phyloP scores from a whole-genome alignment of 2,113 vertebrate species.

The Lophotis ruficrista region DNA sequence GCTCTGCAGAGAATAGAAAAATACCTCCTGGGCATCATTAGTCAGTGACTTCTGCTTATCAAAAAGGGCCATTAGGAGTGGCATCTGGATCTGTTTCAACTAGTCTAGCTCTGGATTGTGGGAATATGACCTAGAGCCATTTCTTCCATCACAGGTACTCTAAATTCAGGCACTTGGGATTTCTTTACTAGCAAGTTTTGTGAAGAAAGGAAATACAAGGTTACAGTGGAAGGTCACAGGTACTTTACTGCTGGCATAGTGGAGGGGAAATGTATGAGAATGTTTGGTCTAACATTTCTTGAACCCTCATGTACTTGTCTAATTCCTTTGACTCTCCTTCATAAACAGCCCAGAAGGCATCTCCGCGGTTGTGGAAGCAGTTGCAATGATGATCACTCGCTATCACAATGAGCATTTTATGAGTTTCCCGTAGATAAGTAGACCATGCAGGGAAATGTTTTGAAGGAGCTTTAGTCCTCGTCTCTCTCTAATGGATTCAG shows the following conservation, averaged over 20 bases:
- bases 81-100: constrained; percentile 29
- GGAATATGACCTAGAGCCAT: constrained; percentile 27
- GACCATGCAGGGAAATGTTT: background rate
- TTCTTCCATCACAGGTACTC: background rate
- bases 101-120: constrained; percentile 13
- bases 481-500: background rate
- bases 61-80: constrained; percentile 18
- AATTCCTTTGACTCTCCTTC: background rate
- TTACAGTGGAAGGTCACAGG: background rate
- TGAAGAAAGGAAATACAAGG: background rate
- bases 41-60: constrained; percentile 35
- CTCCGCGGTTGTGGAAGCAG: fast-evolving
- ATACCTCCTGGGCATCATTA: constrained; percentile 20
- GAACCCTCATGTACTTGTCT: background rate
- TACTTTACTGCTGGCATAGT: background rate
- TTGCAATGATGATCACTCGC: background rate
- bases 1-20: constrained; percentile 24
- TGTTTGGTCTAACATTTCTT: background rate
- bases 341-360: background rate
- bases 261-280: background rate
- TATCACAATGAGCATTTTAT: background rate
- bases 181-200: background rate
- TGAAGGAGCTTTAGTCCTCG: background rate
- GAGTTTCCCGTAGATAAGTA: background rate
- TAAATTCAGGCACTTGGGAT: background rate